Evolutionary conservation across 2,113 vertebrate genomes (phyloP).

Genomic region (Spilogale gracilis): DNA sequence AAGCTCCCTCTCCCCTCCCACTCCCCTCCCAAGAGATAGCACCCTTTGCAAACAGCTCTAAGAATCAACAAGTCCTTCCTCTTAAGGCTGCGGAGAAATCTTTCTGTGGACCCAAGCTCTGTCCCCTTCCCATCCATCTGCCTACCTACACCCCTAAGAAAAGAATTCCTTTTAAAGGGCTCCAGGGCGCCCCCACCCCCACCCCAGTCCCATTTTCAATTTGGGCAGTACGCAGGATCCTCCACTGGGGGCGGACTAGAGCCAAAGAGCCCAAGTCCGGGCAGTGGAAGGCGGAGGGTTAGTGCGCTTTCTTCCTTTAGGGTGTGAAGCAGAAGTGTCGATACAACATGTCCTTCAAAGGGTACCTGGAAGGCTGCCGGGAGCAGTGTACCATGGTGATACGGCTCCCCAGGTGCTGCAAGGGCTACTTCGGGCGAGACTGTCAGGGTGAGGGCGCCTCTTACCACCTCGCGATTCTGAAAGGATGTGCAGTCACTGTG

Average conservation of each 20-base stretch:
- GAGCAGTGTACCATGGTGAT: slow-evolving; percentile 88
- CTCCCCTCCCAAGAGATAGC: not conserved
- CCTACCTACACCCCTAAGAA: not conserved
- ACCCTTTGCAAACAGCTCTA: not conserved
- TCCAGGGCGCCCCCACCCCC: not conserved
- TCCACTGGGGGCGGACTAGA: not conserved
- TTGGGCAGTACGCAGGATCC: not conserved
- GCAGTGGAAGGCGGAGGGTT: accelerated
- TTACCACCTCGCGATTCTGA: not conserved
- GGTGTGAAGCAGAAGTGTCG: slow-evolving; percentile 85
- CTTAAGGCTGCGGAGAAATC: not conserved
- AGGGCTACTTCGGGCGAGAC: slow-evolving; percentile 93
- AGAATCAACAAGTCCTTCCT: not conserved
- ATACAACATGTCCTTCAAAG: slow-evolving; percentile 61
- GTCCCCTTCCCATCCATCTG: too few species aligned
- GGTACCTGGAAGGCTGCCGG: slow-evolving; percentile 88
- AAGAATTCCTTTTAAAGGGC: not conserved
- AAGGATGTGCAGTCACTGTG: not conserved
- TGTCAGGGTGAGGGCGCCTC: slow-evolving; percentile 91
- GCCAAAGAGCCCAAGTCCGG: not conserved
- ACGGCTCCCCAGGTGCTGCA: slow-evolving; percentile 92
- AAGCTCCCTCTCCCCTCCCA: not conserved
- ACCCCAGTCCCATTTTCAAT: not conserved
- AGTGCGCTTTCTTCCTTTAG: slow-evolving; percentile 69
- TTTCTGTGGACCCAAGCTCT: not conserved